These are phyloP conservation scores for Subanguina moxae DNA, from an alignment of 1,140 invertebrate genomes.

Conservation along the genomic window DNA sequence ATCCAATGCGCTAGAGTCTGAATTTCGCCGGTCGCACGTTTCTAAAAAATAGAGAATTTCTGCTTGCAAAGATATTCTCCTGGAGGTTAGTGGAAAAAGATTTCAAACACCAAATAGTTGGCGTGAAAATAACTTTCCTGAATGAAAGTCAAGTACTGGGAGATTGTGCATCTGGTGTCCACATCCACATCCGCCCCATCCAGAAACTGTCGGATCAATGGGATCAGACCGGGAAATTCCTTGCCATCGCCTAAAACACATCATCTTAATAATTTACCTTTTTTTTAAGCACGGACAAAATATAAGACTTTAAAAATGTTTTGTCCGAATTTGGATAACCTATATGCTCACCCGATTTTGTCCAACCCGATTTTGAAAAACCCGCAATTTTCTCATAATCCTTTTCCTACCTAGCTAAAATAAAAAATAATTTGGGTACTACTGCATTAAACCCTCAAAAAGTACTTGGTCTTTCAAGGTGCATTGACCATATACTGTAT, in stretches of 20 bases:
- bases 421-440: too few relatives aligned
- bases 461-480: too few relatives aligned
- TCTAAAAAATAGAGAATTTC: conserved; percentile 42
- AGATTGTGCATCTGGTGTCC: conserved; percentile 90
- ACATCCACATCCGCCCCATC: conserved; percentile 89
- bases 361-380: too few relatives aligned
- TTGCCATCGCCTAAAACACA: conserved; percentile 60
- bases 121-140: conserved; percentile 60
- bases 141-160: conserved; percentile 92
- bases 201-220: conserved; percentile 86
- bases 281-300: not conserved
- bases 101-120: conserved; percentile 1
- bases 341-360: not conserved
- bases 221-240: conserved; percentile 87
- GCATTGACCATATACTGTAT: too few relatives aligned
- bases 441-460: too few relatives aligned
- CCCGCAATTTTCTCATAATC: too few relatives aligned
- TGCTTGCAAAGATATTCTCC: not conserved
- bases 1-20: conserved; percentile 86
- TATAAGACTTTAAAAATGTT: conserved; percentile 9
- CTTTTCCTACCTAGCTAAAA: too few relatives aligned
- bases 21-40: conserved; percentile 59
- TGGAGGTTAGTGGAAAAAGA: not conserved
- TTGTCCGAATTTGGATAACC: not conserved
- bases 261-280: not conserved